Conservation (phyloP, 2,888 invertebrate genomes). For the Drosophila limbata region DNA sequence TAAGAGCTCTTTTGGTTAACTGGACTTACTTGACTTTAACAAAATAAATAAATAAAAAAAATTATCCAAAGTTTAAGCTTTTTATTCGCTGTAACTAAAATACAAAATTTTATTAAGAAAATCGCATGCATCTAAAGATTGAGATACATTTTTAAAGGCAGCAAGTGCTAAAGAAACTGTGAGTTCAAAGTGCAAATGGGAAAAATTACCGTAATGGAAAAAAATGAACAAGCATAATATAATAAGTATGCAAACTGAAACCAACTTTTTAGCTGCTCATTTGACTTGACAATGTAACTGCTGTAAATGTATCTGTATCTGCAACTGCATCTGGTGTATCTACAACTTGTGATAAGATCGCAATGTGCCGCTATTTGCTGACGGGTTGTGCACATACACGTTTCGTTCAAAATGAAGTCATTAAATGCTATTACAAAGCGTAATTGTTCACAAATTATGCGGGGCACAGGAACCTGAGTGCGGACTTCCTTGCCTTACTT, state of each 20-base stretch:
- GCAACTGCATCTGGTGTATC: slow-evolving; percentile 6
- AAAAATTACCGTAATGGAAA: neutral
- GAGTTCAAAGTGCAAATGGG: neutral
- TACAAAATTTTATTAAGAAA: neutral
- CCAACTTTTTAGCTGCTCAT: slow-evolving; percentile 5
- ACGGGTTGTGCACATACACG: slow-evolving; percentile 26
- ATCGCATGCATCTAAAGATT: neutral
- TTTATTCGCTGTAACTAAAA: neutral
- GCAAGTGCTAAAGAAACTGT: neutral
- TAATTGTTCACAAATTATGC: slow-evolving; percentile 81
- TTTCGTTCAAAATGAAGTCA: slow-evolving; percentile 72
- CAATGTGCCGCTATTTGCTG: slow-evolving; percentile 32
- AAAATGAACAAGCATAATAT: neutral
- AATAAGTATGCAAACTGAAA: slow-evolving; percentile 2
- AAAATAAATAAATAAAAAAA: too few relatives aligned
- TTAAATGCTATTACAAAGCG: slow-evolving; percentile 80
- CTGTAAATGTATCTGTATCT: slow-evolving; percentile 9
- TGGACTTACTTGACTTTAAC: too few relatives aligned
- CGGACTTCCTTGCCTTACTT: slow-evolving; percentile 42
- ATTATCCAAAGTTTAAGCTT: neutral
- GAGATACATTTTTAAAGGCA: neutral
- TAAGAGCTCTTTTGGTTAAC: too few relatives aligned
- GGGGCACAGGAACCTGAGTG: slow-evolving; percentile 35
- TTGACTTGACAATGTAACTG: neutral
- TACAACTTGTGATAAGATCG: slow-evolving; percentile 58